phyloP scores from a whole-genome alignment of 2,888 invertebrate genomes.

The Leucophenga montana region DNA sequence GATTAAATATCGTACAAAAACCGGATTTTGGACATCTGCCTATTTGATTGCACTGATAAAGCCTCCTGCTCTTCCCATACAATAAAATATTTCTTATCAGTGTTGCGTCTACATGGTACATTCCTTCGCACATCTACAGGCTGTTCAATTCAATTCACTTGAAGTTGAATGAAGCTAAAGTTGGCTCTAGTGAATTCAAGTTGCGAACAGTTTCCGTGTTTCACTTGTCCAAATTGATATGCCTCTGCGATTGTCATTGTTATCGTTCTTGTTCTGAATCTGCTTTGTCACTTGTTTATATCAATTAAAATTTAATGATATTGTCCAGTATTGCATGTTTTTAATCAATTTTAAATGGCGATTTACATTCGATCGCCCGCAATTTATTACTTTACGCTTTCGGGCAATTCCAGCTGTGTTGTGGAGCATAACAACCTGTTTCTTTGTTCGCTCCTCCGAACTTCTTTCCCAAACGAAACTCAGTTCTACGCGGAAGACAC shows the following conservation, averaged over 20 bases:
- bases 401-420: conserved; percentile 13
- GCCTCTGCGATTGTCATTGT: conserved; percentile 14
- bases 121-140: too few species aligned
- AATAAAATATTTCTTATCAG: too few species aligned
- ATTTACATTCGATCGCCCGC: conserved; percentile 51
- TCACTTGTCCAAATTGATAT: conserved; percentile 49
- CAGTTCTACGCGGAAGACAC: too few species aligned
- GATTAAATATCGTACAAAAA: too few species aligned
- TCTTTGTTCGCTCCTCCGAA: conserved; percentile 1
- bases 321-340: conserved; percentile 53
- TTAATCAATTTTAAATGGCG: conserved; percentile 63
- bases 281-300: conserved; percentile 61
- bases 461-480: too few species aligned
- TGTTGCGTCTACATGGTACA: too few species aligned
- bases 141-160: too few species aligned
- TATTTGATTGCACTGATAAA: too few species aligned
- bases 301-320: conserved; percentile 64
- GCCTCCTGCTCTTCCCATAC: too few species aligned
- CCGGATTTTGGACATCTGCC: too few species aligned
- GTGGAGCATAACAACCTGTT: conserved; percentile 44
- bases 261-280: conserved; percentile 25
- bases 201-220: conserved; percentile 52
- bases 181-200: neutral
- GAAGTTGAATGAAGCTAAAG: too few species aligned
- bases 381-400: conserved; percentile 22